These are phyloP conservation scores for Cyaniris semiargus DNA, from an alignment of 2,888 invertebrate species.

Conservation along the genomic window DNA sequence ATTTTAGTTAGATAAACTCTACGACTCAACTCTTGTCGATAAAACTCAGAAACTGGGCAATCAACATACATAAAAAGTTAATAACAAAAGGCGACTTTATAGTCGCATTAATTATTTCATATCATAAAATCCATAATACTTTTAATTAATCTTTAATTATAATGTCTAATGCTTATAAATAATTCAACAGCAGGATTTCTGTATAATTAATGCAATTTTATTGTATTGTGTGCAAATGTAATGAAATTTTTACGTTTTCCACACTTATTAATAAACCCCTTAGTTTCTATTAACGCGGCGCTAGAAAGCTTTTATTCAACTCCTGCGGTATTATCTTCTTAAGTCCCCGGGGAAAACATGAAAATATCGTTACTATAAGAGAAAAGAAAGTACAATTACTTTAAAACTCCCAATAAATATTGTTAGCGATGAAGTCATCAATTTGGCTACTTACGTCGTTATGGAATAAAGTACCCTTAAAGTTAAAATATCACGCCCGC, in stretches of 20 bases:
- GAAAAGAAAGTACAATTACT: conserved; percentile 1
- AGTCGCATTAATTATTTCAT: too few species aligned
- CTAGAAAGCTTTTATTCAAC: conserved; percentile 9
- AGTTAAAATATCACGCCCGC: conserved; percentile 41
- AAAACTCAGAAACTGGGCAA: too few species aligned
- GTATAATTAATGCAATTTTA: background rate
- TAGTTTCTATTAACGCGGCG: background rate
- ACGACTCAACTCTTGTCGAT: too few species aligned
- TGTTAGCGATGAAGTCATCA: conserved; percentile 30
- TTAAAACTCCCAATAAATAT: conserved; percentile 7
- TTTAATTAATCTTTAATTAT: too few species aligned
- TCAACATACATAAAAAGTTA: too few species aligned
- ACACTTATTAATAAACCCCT: background rate
- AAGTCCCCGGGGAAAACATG: background rate
- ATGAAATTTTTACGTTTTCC: background rate
- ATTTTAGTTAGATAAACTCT: too few species aligned
- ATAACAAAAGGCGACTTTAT: too few species aligned
- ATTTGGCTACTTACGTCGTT: conserved; percentile 30
- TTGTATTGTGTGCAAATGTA: background rate
- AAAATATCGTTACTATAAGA: conserved; percentile 18
- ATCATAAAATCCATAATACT: too few species aligned
- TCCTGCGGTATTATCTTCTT: conserved; percentile 9
- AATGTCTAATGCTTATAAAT: too few species aligned
- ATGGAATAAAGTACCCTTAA: conserved; percentile 31
- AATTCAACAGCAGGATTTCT: background rate